Percentiles rank a stretch among this genome's conserved stretches.
phyloP scores from a whole-genome alignment of 2,888 invertebrate species.

The Ichneumoninae sp. region DNA sequence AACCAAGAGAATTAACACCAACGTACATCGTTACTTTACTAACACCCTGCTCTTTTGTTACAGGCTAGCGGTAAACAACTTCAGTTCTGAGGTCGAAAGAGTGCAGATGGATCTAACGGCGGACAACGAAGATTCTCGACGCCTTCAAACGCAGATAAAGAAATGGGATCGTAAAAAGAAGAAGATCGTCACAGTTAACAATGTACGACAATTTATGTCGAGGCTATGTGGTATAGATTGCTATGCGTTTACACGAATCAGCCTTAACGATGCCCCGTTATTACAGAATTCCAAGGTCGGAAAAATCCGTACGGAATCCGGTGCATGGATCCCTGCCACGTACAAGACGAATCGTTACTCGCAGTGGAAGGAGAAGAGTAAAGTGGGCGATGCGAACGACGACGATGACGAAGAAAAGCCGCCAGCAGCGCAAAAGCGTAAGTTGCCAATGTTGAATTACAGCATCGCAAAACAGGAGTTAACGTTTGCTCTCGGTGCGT shows the following conservation, averaged over 20 bases:
- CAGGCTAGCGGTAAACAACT: conserved; percentile 91
- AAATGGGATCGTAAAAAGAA: conserved; percentile 98
- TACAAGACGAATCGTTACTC: conserved; percentile 96
- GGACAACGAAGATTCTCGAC: conserved; percentile 90
- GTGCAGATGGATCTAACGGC: conserved; percentile 93
- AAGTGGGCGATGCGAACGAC: conserved; percentile 84
- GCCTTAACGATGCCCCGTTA: conserved; percentile 49
- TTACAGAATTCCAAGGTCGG: conserved; percentile 86
- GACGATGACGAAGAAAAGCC: conserved; percentile 85
- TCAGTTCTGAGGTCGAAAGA: conserved; percentile 91
- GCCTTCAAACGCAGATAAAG: conserved; percentile 87
- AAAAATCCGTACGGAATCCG: conserved; percentile 98
- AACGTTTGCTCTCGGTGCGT: not conserved
- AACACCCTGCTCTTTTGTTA: conserved; percentile 26
- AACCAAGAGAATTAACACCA: not conserved
- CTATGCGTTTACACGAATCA: conserved; percentile 10
- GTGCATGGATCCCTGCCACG: conserved; percentile 96
- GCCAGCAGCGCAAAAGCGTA: conserved; percentile 78
- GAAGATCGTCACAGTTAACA: conserved; percentile 93
- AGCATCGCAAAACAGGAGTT: not conserved
- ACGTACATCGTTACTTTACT: conserved; percentile 4
- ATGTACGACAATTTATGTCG: conserved; percentile 83
- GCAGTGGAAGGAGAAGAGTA: conserved; percentile 93
- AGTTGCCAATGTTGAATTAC: conserved; percentile 52
- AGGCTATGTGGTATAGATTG: conserved; percentile 19